Evolutionary conservation across 2,797 vertebrate species (phyloP).

Genomic region (Poeciliopsis infans): DNA sequence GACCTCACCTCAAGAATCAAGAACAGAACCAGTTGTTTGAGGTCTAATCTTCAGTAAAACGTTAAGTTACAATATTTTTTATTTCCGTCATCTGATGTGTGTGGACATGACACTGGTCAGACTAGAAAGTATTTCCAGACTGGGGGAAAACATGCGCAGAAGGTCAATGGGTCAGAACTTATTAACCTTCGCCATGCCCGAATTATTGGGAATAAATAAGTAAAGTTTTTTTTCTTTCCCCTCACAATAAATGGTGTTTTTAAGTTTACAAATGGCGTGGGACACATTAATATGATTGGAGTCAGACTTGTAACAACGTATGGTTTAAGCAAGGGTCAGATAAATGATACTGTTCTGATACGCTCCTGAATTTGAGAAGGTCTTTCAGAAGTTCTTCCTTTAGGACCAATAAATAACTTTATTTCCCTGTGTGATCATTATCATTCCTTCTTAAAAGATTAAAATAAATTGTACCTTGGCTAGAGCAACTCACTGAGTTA

Average conservation of each 20-base stretch:
- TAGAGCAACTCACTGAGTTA: conserved; percentile 65
- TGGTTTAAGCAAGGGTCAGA: background rate
- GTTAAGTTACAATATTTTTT: background rate
- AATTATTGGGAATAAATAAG: background rate
- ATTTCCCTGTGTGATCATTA: background rate
- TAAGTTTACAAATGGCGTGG: background rate
- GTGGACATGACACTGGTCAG: background rate
- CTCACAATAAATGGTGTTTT: background rate
- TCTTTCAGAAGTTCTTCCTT: background rate
- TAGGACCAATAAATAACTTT: background rate
- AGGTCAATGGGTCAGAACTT: no score
- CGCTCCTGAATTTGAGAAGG: background rate
- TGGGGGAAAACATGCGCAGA: no score
- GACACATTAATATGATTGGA: background rate
- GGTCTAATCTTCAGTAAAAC: background rate
- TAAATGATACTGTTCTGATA: background rate
- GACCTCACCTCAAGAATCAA: background rate
- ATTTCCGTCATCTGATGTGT: background rate
- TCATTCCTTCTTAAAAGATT: conserved; percentile 60
- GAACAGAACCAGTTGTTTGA: background rate
- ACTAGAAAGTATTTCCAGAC: no score
- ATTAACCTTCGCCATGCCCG: no score
- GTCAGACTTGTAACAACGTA: background rate
- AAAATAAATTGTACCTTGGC: conserved; percentile 69
- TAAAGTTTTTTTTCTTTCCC: background rate